Base-by-base conservation (phyloP, 2,888 invertebrate genomes). In the Lacanobia oleracea region DNA sequence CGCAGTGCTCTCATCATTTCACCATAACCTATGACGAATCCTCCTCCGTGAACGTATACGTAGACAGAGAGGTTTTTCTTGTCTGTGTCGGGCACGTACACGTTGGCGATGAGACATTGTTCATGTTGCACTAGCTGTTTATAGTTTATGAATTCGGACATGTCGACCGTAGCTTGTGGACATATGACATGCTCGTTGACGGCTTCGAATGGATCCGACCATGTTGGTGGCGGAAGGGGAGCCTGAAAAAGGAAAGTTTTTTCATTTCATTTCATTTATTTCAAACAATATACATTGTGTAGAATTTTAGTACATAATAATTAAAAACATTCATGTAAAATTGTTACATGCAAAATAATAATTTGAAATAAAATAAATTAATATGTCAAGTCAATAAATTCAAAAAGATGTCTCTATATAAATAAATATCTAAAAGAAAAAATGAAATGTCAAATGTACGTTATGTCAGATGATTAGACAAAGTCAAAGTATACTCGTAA, bases 21-120 rank as follows among this genome's bases (percentile, higher is more conserved):
- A 16, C 72, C 72, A 48, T 62, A 72, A 10, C 72, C 72, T 27
- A 72, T 72, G 7, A 72, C 5, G 21, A 72, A 72, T 18, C 10
- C 72, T 7, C 72, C 72, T 10, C 93, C 93, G 62, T 94, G 94
- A 23, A 94, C 86, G 70, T 88, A 88, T 37, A 94, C 90, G 16
- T 54, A 18, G 14, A 72, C 72, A 4, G 72, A 72, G 21, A 72
- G 72, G 45, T 74, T 40, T 40, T 66, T 82, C 40, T 81, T 69
- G 27, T 81, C 69, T n/a, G 81, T 87, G 18, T 87, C 80, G 8
- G 90, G 90, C 0, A 87, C 85, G 60, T 83, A 88, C 6, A 90
- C 63, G 65, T 88, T 90, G 9, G 87, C 85, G 9, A 89, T 75
- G 2, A 90, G 84, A 54, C 90, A 90, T 64, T 90, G 83, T 62